Percentiles rank a stretch among this genome's conserved stretches.
Evolutionary conservation across 1,140 invertebrate genomes (phyloP).

Genomic region (Bombus pyrosoma): DNA sequence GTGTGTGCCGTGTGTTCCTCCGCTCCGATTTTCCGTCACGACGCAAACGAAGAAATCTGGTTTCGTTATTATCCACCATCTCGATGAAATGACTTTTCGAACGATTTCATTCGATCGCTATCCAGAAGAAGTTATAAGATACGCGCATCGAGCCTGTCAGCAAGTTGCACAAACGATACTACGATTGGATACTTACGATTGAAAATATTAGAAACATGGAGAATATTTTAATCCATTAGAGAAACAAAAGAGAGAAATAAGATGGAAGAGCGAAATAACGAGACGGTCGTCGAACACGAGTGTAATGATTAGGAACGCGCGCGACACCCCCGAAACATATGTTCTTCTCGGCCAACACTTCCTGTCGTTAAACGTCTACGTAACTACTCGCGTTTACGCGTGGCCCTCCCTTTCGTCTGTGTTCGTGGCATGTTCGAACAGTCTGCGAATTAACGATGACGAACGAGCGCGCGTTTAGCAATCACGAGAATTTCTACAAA

Average conservation of each 20-base stretch:
- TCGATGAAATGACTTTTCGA: background rate
- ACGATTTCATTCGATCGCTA: no score
- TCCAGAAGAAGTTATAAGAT: no score
- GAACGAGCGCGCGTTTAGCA: background rate
- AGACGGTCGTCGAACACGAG: constrained; percentile 71
- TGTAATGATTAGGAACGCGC: constrained; percentile 72
- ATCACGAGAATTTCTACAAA: background rate
- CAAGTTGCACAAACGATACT: no score
- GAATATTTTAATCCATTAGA: no score
- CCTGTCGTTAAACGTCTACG: constrained; percentile 80
- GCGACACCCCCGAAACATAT: constrained; percentile 77
- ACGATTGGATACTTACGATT: no score
- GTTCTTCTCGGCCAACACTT: constrained; percentile 76
- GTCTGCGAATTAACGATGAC: constrained; percentile 37
- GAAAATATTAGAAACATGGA: no score
- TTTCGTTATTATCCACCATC: background rate
- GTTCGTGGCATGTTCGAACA: background rate
- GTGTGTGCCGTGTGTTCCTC: background rate
- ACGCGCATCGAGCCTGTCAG: no score
- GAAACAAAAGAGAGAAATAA: background rate
- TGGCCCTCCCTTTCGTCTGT: constrained; percentile 30
- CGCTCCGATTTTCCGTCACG: background rate
- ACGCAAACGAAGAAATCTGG: background rate
- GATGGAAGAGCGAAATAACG: constrained; percentile 66
- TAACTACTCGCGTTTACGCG: constrained; percentile 72